phyloP scores from a whole-genome alignment of 2,113 vertebrate species.

The Galemys pyrenaicus region DNA sequence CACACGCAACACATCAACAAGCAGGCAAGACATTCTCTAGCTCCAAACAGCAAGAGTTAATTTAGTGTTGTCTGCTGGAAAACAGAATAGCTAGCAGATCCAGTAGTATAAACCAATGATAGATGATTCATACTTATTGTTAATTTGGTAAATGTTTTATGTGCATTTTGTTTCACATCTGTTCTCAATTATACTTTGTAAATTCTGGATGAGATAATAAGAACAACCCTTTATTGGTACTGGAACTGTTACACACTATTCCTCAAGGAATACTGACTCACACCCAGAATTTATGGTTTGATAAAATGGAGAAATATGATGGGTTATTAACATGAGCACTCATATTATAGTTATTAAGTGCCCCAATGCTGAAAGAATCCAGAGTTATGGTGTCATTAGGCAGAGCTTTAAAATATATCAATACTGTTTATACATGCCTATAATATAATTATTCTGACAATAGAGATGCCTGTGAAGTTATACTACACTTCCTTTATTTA shows the following conservation, averaged over 20 bases:
- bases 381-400: not conserved
- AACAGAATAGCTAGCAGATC: not conserved
- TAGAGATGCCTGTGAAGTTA: not conserved
- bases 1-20: not conserved
- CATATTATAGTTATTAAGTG: not conserved
- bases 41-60: not conserved
- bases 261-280: not conserved
- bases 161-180: not conserved
- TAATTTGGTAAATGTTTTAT: not conserved
- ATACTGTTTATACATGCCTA: not conserved
- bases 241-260: not conserved
- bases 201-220: not conserved
- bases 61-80: not conserved
- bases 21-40: not conserved
- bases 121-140: not conserved
- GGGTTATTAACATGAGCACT: not conserved
- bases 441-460: not conserved
- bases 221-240: not conserved
- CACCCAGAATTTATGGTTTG: not conserved
- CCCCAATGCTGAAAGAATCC: not conserved
- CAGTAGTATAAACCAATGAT: not conserved
- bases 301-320: not conserved
- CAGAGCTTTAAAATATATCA: not conserved
- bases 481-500: not conserved
- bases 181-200: not conserved